Base-by-base conservation (phyloP, 2,113 vertebrate genomes). In the Otocyon megalotis region DNA sequence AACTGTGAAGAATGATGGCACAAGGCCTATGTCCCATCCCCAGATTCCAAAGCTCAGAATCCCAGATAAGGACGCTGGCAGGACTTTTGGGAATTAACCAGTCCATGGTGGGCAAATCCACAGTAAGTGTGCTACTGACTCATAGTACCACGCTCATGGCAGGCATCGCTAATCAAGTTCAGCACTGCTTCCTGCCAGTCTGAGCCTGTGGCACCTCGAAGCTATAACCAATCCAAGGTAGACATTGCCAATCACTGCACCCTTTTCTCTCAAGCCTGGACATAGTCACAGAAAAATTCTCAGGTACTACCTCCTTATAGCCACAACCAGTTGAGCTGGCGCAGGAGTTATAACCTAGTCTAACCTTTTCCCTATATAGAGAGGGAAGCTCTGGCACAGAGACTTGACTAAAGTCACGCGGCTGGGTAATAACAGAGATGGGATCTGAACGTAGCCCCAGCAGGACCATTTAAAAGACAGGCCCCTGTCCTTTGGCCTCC, bases 101-200 rank as follows among this genome's bases (percentile, higher is more conserved):
- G n/a, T 79, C 32, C 22, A 15, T 0, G 1, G 19, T 77, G 30
- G 50, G 54, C 53, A 91, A 93, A 30, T 2, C 11, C 7, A 35
- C 20, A 16, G 43, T 22, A n/a, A 85, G n/a, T 20, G 28, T 28
- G 60, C 50, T 60, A 8, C 67, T 32, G 35, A 2, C 10, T 50
- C 67, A 30, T 0, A 20, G 35, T 15, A 4, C 43, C 1, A 0
- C 1, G 5, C 65, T 67, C 67, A 3, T 0, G 13, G 63, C 89
- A 98, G 96, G 89, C 87, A 95, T 56, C 50, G 26, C 69, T 65
- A 26, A 56, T 77, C 35, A 1, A 63, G 43, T 71, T 82, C 67
- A 32, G 83, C 28, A 80, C 48, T 20, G 32, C 43, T 56, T 53
- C 62, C 60, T 22, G 24, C 92, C 56, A 16, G 22, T 37, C 83